phyloP scores from a whole-genome alignment of 2,888 invertebrate genomes.

The Drosophila prolongata region DNA sequence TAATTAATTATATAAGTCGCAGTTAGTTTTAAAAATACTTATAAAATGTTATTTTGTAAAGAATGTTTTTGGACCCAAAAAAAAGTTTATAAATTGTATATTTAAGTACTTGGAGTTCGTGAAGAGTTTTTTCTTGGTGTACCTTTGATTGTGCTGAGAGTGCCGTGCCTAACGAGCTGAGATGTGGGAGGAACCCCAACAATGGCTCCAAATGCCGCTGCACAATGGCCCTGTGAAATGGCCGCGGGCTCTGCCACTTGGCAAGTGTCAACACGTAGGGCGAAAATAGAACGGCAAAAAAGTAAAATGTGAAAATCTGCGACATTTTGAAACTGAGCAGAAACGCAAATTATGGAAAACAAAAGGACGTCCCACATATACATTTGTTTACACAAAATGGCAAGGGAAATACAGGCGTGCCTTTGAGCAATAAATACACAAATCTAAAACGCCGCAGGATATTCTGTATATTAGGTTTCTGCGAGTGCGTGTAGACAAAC shows the following conservation, averaged over 20 bases:
- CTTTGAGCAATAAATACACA: constrained; percentile 66
- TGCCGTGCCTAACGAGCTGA: constrained; percentile 65
- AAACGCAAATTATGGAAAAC: constrained; percentile 65
- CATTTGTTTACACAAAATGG: constrained; percentile 52
- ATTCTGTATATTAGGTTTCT: constrained; percentile 21
- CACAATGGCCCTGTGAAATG: constrained; percentile 54
- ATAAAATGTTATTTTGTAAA: no score
- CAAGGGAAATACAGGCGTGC: constrained; percentile 32
- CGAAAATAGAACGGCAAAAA: constrained; percentile 22
- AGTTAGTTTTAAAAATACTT: no score
- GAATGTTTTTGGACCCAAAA: no score
- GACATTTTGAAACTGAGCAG: constrained; percentile 33
- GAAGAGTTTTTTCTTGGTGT: constrained; percentile 28
- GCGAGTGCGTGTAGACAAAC: constrained; percentile 24
- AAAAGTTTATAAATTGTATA: no score
- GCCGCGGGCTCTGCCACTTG: constrained; percentile 63
- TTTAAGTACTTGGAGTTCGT: no score
- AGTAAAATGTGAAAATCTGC: constrained; percentile 44
- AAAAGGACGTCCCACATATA: constrained; percentile 35
- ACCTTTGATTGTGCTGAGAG: constrained; percentile 48
- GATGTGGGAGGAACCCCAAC: constrained; percentile 41
- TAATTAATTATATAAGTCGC: no score
- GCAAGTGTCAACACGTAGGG: constrained; percentile 63
- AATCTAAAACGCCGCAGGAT: constrained; percentile 65
- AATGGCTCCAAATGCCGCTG: constrained; percentile 50